Base-by-base conservation (phyloP, 2,113 vertebrate species). In the Corythoichthys intestinalis region DNA sequence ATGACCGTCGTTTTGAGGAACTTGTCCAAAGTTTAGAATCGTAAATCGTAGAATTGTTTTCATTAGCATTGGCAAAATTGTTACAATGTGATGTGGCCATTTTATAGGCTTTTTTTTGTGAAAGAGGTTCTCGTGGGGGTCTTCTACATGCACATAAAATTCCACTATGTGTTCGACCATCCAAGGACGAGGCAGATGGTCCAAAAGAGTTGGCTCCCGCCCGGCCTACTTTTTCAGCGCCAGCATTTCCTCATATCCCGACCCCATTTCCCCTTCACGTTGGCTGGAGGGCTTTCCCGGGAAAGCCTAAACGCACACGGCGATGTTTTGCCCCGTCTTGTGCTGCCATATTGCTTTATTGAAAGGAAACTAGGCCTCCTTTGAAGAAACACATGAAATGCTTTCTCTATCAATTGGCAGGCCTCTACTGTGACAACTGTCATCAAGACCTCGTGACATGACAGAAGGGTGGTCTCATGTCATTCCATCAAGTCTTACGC, bases 211-310 rank as follows among this genome's bases (percentile, higher is more conserved):
- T 62, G 65, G 6, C 35, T 37, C 9, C 74, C 74, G 5, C 64
- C 62, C 84, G 82, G 66, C 80, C 87, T 79, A 88, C 77, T 80
- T 86, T 62, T 47, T 65, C 64, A 3, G 13, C 10, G 56, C 56
- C 56, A 58, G 56, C 34, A 58, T 38, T 56, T 34, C 20, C 20
- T 65, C 73, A 79, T 73, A 71, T 75, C 79, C 79, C 86, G 86
- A 90, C 87, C 56, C 83, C 83, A 83, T 69, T 86, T 91, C 44
- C 77, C 69, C 76, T 56, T 12, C 20, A 73, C 68, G 70, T 79
- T 79, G 66, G 81, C 84, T 77, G 3, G 73, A 69, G 74, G 82
- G 76, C 80, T 75, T 76, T 71, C 75, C 63, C 34, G 65, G 85
- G 84, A 82, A 79, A 81, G 20, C 57, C 76, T 67, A 67, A 72